Evolutionary conservation across 2,797 vertebrate species (phyloP).

Genomic region (Todus mexicanus): DNA sequence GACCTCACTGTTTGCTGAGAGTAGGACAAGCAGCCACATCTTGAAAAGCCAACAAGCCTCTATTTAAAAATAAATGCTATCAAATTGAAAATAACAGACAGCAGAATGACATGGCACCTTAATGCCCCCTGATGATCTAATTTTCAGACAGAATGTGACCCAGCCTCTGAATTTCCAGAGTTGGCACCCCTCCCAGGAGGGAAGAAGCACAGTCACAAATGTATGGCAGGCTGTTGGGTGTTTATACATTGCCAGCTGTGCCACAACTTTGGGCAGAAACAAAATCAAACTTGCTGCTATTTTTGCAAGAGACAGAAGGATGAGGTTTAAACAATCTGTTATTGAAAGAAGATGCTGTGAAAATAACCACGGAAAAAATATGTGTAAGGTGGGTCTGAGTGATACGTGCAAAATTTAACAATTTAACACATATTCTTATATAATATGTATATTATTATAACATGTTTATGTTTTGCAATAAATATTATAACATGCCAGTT

Average conservation of each 20-base stretch:
- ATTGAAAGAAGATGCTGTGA: background rate
- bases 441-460: background rate
- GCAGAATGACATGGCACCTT: background rate
- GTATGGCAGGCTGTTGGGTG: background rate
- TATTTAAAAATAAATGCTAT: background rate
- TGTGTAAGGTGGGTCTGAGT: background rate
- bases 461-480: background rate
- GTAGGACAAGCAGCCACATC: background rate
- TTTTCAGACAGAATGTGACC: background rate
- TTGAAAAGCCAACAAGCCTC: background rate
- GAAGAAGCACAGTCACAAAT: background rate
- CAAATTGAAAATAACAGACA: background rate
- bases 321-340: background rate
- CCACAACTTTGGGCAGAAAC: background rate
- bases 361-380: background rate
- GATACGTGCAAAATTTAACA: background rate
- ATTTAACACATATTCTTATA: background rate
- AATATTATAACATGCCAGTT: background rate
- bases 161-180: background rate
- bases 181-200: background rate
- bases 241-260: background rate
- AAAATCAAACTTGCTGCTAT: conserved; percentile 29
- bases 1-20: fast-evolving
- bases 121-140: background rate
- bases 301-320: conserved; percentile 21